phyloP scores from a whole-genome alignment of 2,888 invertebrate species.

The Drosophila pegasa region DNA sequence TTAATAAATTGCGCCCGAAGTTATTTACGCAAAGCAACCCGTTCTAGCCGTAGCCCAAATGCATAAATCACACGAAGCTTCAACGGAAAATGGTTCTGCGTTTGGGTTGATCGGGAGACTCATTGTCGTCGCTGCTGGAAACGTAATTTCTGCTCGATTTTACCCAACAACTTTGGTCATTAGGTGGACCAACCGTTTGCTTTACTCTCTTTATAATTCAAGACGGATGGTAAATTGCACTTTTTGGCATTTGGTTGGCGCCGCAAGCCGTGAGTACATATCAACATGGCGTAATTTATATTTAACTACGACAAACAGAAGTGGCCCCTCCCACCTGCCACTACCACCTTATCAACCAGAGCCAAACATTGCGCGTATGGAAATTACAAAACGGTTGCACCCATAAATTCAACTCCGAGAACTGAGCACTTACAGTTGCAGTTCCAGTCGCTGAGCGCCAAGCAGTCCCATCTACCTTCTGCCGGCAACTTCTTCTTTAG shows the following conservation, averaged over 20 bases:
- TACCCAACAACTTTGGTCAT: conserved; percentile 63
- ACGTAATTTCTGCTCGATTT: conserved; percentile 38
- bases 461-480: conserved; percentile 11
- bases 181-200: conserved; percentile 34
- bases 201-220: conserved; percentile 9
- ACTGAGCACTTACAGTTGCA: conserved; percentile 3
- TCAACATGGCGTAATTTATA: conserved; percentile 65
- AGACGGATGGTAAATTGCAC: conserved; percentile 48
- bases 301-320: conserved; percentile 39
- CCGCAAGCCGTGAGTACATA: conserved; percentile 52
- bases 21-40: conserved; percentile 62
- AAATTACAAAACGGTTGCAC: conserved; percentile 46
- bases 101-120: conserved; percentile 30
- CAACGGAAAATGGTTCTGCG: conserved; percentile 36
- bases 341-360: conserved; percentile 42
- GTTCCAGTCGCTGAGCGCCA: neutral
- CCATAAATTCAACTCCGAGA: conserved; percentile 57
- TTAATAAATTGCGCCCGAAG: conserved; percentile 67
- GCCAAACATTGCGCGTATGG: conserved; percentile 47
- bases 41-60: conserved; percentile 59
- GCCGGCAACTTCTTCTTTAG: conserved; percentile 26
- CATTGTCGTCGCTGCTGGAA: conserved; percentile 48
- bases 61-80: conserved; percentile 70
- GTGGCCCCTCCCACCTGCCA: conserved; percentile 7
- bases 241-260: conserved; percentile 51